Evolutionary conservation across 2,888 invertebrate genomes (phyloP).

Genomic region (Stenodera caucasica): DNA sequence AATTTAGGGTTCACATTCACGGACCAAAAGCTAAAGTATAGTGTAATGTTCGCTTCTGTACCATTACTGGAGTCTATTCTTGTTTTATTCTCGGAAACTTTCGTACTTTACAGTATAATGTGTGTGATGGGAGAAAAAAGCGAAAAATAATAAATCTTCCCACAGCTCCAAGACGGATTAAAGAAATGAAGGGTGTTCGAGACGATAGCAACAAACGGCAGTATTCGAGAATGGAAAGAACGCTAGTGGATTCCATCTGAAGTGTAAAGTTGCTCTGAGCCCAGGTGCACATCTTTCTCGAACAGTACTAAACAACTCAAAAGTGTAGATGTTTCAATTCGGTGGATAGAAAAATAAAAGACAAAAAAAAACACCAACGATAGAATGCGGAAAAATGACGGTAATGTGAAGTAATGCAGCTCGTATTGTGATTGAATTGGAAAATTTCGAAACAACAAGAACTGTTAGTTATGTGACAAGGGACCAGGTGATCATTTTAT

Average conservation of each 20-base stretch:
- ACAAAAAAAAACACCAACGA: not conserved
- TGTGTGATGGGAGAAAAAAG: constrained; percentile 12
- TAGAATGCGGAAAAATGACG: not conserved
- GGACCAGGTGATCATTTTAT: constrained; percentile 4
- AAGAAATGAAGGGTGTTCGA: constrained; percentile 18
- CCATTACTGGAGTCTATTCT: constrained; percentile 20
- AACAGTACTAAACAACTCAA: constrained; percentile 25
- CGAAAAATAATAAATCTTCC: constrained; percentile 24
- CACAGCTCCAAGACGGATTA: constrained; percentile 29
- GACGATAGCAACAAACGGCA: not conserved
- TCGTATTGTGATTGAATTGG: not conserved
- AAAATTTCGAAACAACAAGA: not conserved
- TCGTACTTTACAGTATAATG: constrained; percentile 17
- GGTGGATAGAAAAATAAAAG: not conserved
- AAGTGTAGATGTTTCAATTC: constrained; percentile 22
- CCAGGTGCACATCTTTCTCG: constrained; percentile 28
- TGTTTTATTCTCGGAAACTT: constrained; percentile 18
- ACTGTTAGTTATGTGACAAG: constrained; percentile 4
- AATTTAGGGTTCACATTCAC: constrained; percentile 21
- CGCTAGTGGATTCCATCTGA: constrained; percentile 24
- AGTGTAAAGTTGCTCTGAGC: constrained; percentile 29
- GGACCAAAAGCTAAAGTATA: constrained; percentile 6
- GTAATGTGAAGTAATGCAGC: no score
- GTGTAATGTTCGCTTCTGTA: constrained; percentile 21
- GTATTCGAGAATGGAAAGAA: not conserved